Evolutionary conservation across 2,888 invertebrate species (phyloP), one percentile per base, ranked within the genome.

Genomic region (Apantesis nais): DNA sequence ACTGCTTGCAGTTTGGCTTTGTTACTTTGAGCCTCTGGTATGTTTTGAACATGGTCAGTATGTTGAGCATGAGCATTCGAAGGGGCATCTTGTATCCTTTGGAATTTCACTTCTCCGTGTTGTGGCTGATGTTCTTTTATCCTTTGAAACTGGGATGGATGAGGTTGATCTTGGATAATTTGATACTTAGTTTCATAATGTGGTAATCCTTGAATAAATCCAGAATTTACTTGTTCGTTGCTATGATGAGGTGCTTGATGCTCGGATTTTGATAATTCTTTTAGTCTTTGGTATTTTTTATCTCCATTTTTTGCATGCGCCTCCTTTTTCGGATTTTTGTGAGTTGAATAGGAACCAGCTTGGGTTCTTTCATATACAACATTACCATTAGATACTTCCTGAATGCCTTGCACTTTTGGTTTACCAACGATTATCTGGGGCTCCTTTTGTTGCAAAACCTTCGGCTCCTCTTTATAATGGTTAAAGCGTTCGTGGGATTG

Each of bases 1-100:
- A 85, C 84, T 39, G 85, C 83, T 77, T 88, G 87, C 66, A 87
- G 76, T 77, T 88, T 83, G 71, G 80, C 85, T 60, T 84, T 86
- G 62, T 87, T 75, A 63, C 75, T 79, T 19, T 81, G 80, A 34
- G 79, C 71, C 68, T 69, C 73, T 25, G 77, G 76, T 3, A 72
- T 34, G 25, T 81, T 79, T 64, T 72, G 70, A 14, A 34, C 60
- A 19, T 48, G 65, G 55, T 76, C 78, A 72, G 31, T 60, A 52
- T 78, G 76, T 39, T 80, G 77, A 63, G 70, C 64, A 64, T 74
- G 72, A 67, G 70, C 58, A 12, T 66, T 52, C 25, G 72, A 58
- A 66, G 81, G 77, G 9, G 71, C 22, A 41, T 81, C 76, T 70
- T 78, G 78, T 48, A 79, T 64, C 16, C 78, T 75, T 71, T 86